Conservation (phyloP, 2,797 vertebrate species). For the Moxostoma hubbsi region DNA sequence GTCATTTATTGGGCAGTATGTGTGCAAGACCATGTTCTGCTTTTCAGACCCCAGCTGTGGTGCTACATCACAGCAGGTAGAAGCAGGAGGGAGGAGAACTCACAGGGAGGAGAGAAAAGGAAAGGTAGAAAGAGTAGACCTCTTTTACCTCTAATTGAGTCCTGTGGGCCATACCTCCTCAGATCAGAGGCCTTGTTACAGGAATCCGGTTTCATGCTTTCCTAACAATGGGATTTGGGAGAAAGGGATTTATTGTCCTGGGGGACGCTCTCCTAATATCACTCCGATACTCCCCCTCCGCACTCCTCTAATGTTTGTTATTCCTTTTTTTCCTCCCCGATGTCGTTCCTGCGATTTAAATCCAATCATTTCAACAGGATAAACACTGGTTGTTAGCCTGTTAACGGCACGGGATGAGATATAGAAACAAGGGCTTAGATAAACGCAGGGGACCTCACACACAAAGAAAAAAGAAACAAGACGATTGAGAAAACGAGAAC, state of each 20-base stretch:
- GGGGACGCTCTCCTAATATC: constrained; percentile 74
- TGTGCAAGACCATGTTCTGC: constrained; percentile 61
- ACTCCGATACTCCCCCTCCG: constrained; percentile 68
- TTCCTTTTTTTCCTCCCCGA: constrained; percentile 43
- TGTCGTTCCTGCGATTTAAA: constrained; percentile 72
- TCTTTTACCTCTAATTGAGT: constrained; percentile 83
- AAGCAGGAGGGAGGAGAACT: constrained; percentile 41
- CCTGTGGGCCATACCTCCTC: constrained; percentile 78
- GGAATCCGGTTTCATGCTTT: constrained; percentile 84
- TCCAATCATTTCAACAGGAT: constrained; percentile 74
- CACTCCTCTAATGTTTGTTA: constrained; percentile 68
- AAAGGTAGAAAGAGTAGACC: constrained; percentile 57
- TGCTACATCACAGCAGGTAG: constrained; percentile 61
- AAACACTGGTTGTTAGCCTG: constrained; percentile 61
- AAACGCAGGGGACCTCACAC: constrained; percentile 5
- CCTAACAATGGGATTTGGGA: constrained; percentile 83
- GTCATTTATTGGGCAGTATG: constrained; percentile 65
- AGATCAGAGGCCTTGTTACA: constrained; percentile 84
- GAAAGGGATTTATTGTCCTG: constrained; percentile 79
- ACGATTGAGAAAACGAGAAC: background rate
- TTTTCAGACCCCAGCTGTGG: constrained; percentile 66
- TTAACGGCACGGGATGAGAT: constrained; percentile 26
- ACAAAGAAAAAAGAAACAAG: constrained; percentile 26
- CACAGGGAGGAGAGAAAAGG: constrained; percentile 36
- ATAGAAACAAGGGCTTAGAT: constrained; percentile 41